These are phyloP conservation scores for Xiphophorus hellerii DNA, from an alignment of 2,113 vertebrate genomes.

Conservation along the genomic window DNA sequence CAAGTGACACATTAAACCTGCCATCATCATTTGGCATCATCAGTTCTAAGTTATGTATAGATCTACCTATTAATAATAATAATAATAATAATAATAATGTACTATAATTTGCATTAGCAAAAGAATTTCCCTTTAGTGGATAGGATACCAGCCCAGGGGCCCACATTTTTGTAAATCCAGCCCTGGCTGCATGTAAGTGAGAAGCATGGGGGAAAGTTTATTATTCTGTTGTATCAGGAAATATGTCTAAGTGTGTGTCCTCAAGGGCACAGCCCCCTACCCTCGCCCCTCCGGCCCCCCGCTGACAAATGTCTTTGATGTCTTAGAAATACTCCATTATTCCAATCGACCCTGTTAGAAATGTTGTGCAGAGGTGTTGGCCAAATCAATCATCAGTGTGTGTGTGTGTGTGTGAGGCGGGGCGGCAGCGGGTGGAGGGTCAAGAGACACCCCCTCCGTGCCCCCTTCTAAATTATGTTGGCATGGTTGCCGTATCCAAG, in stretches of 20 bases:
- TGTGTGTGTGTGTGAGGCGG: constrained; percentile 22
- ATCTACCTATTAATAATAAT: no score
- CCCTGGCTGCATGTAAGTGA: neutral
- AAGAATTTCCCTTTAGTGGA: no score
- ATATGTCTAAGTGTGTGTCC: constrained; percentile 32
- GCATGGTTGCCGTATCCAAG: constrained; percentile 75
- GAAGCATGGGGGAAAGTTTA: neutral
- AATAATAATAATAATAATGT: no score
- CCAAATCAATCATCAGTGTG: constrained; percentile 38
- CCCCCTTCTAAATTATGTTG: constrained; percentile 52
- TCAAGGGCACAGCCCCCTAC: neutral
- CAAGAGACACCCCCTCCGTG: constrained; percentile 52
- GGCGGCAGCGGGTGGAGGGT: constrained; percentile 15
- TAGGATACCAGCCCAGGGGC: no score
- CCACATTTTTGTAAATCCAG: no score
- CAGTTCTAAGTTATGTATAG: no score
- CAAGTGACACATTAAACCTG: no score
- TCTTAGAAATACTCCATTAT: constrained; percentile 44
- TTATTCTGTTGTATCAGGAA: constrained; percentile 12
- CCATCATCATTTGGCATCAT: no score
- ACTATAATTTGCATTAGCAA: no score
- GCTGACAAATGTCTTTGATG: constrained; percentile 45
- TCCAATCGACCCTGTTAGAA: constrained; percentile 33
- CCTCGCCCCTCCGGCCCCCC: neutral
- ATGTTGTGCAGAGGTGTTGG: constrained; percentile 42